Evolutionary conservation across 2,113 vertebrate genomes (phyloP).

Genomic region (Andinoacara biseriatus): DNA sequence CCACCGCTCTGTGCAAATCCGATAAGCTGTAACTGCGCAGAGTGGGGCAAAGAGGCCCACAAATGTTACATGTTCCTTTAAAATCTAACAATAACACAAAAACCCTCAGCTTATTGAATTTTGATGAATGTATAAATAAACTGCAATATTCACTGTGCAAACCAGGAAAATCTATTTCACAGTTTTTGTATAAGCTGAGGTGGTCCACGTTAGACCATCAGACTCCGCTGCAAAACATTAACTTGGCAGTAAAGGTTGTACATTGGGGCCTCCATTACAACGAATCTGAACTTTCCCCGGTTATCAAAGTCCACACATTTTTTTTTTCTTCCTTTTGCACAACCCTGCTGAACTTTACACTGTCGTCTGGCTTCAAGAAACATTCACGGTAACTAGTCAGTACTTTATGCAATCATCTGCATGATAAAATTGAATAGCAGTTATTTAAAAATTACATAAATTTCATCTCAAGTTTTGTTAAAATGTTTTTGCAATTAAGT

Average conservation of each 20-base stretch:
- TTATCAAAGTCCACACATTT: background rate
- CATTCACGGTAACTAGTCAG: background rate
- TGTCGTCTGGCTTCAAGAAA: background rate
- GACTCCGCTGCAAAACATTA: background rate
- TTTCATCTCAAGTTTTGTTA: background rate
- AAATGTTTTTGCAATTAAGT: background rate
- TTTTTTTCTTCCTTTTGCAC: background rate
- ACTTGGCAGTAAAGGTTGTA: background rate
- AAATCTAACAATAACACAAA: background rate
- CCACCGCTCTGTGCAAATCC: background rate
- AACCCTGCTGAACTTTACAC: background rate
- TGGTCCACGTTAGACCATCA: background rate
- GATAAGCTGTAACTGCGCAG: slow-evolving; percentile 22
- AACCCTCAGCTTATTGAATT: background rate
- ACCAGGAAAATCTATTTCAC: background rate
- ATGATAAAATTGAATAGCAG: background rate
- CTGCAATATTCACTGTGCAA: background rate
- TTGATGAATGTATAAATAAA: background rate
- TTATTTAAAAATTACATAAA: background rate
- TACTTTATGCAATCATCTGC: background rate
- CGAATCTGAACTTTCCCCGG: background rate
- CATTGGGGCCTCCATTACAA: background rate
- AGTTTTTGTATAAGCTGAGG: background rate
- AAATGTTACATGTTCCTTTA: background rate
- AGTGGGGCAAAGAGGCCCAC: background rate